These are phyloP conservation scores for Pogonocichla stellata DNA, from an alignment of 2,113 vertebrate species.

Conservation along the genomic window DNA sequence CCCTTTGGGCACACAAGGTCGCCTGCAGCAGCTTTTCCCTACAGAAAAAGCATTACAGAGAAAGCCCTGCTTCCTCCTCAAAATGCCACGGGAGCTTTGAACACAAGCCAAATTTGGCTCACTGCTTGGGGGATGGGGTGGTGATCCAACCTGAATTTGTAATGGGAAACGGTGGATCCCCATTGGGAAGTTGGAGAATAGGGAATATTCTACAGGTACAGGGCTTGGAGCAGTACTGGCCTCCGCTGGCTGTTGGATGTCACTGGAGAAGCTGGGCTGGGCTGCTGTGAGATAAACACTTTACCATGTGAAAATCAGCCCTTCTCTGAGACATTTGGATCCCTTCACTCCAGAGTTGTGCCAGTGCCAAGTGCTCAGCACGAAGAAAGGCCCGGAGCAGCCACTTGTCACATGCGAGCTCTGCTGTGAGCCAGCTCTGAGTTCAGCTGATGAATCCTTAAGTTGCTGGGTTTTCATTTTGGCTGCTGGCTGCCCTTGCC, in stretches of 20 bases:
- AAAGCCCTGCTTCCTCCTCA: background rate
- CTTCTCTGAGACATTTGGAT: background rate
- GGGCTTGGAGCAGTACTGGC: background rate
- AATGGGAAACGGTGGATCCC: background rate
- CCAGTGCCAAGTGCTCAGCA: background rate
- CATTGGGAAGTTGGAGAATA: fast-evolving
- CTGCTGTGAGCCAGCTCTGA: background rate
- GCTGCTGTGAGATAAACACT: background rate
- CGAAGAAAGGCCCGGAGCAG: background rate
- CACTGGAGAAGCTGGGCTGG: background rate
- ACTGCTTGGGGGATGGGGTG: background rate
- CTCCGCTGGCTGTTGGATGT: background rate
- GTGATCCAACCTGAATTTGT: background rate
- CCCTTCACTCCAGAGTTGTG: background rate
- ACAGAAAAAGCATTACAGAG: background rate
- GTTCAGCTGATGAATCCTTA: background rate
- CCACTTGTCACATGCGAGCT: background rate
- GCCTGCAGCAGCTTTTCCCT: background rate
- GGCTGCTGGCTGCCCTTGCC: background rate
- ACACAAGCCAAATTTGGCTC: background rate
- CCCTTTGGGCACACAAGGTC: background rate
- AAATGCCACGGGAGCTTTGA: background rate
- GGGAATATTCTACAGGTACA: fast-evolving
- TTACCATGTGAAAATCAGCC: background rate
- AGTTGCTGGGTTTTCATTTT: background rate